A percentile compares a stretch with the other conserved stretches of the same genome.
Conservation (phyloP, 2,888 invertebrate species). For the Heteropelma amictum region DNA sequence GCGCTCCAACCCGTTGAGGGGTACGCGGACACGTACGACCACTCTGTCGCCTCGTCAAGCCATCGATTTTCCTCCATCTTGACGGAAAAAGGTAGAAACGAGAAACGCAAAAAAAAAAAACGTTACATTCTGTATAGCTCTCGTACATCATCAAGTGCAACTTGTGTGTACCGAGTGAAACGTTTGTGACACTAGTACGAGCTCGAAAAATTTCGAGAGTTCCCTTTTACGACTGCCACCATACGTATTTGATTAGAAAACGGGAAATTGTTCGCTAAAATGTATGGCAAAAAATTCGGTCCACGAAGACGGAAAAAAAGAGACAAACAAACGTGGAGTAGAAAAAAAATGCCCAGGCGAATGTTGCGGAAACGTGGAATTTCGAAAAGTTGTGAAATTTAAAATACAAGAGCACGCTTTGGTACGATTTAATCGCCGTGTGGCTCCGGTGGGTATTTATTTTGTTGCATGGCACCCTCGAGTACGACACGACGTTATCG, state of each 20-base stretch:
- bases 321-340: too few relatives aligned
- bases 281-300: not conserved
- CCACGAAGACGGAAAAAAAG: too few relatives aligned
- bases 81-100: slow-evolving; percentile 32
- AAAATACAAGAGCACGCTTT: too few relatives aligned
- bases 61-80: slow-evolving; percentile 66
- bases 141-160: slow-evolving; percentile 27
- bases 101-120: slow-evolving; percentile 15
- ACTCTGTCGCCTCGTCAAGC: slow-evolving; percentile 71
- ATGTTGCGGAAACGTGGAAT: too few relatives aligned
- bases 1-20: slow-evolving; percentile 67
- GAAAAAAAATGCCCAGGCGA: too few relatives aligned
- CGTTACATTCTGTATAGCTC: slow-evolving; percentile 4
- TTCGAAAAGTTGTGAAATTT: too few relatives aligned
- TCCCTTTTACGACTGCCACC: not conserved
- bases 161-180: slow-evolving; percentile 17
- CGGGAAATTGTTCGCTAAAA: not conserved
- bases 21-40: slow-evolving; percentile 68
- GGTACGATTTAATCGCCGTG: too few relatives aligned
- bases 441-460: too few relatives aligned
- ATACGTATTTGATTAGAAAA: slow-evolving; percentile 26
- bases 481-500: too few relatives aligned
- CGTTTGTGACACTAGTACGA: slow-evolving; percentile 20
- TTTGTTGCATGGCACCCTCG: too few relatives aligned
- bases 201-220: slow-evolving; percentile 24